Evolutionary conservation across 2,888 invertebrate genomes (phyloP), one percentile per base, ranked within the genome.

Genomic region (Eilema depressum): DNA sequence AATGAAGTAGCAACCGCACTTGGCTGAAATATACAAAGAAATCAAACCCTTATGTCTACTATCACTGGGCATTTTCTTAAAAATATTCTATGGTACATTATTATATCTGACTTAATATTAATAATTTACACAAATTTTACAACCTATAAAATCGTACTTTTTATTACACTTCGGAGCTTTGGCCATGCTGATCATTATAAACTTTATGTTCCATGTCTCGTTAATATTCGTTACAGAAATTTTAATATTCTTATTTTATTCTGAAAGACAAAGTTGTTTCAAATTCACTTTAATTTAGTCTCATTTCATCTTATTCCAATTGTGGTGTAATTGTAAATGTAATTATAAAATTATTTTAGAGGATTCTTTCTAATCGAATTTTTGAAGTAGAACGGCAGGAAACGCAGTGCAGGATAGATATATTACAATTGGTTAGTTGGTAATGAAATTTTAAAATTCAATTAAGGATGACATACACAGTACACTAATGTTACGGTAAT

Each of bases 51-150:
- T 95, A 95, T 85, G 83, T 85, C 95, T 95, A 95, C 87, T 95
- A 95, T 95, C 95, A 95, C 95, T 93, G 92, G 94, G 93, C 90
- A 92, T 94, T 92, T 83, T 80, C 88, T 90, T 92, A 87, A 88
- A 83, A 81, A 85, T 91, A 91, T 85, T 85, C 89, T 85, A 86
- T 61, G 30, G 28, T 83, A 85, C 78, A 82, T 75, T 65, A 73
- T 84, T 79, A 72, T 64, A 85, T 73, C 83, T 83, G 84, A 84
- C 77, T 86, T 83, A 87, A 86, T 86, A 90, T 41, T 77, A 81
- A 63, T 65, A 76, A 83, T 92, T 85, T 94, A 94, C 93, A 94
- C 81, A 84, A 85, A 88, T 88, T 90, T 88, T 93, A 93, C 91
- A 93, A 93, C 90, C 91, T 92, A 93, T 89, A 86, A 84, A 85